These are phyloP conservation scores for Varroa destructor DNA, from an alignment of 1,140 invertebrate species.

Conservation along the genomic window DNA sequence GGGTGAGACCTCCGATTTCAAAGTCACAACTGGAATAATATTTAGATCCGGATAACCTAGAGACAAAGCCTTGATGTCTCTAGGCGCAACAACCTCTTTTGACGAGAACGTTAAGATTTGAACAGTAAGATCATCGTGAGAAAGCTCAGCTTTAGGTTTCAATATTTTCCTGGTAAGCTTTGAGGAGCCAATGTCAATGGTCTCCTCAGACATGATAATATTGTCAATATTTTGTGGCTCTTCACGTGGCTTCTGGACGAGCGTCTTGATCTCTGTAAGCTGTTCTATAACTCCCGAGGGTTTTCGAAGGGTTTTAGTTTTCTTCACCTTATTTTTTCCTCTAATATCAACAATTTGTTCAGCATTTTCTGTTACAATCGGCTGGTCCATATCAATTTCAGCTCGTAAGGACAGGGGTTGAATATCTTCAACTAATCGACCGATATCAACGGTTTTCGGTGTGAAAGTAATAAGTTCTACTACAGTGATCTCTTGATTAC, in stretches of 20 bases:
- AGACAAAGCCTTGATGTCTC: not conserved
- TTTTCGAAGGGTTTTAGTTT: not conserved
- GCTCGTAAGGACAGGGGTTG: no score
- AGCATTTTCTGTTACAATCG: not conserved
- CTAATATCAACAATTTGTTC: not conserved
- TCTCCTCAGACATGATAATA: not conserved
- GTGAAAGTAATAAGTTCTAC: no score
- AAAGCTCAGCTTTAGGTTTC: not conserved
- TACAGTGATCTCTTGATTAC: no score
- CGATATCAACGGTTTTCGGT: no score
- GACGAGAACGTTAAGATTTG: no score
- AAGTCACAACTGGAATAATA: not conserved
- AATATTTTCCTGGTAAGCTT: not conserved
- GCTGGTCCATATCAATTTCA: no score
- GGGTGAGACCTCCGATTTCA: not conserved
- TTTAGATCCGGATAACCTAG: slow-evolving; percentile 10
- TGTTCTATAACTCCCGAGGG: not conserved
- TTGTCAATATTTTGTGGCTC: not conserved
- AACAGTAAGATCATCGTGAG: not conserved
- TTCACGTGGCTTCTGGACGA: no score
- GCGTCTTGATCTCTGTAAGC: not conserved
- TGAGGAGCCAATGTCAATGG: not conserved
- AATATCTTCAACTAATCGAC: no score
- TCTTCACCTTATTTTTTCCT: not conserved
- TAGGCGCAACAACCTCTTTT: not conserved